phyloP scores from a whole-genome alignment of 2,888 invertebrate genomes.

The Proisotoma minuta region DNA sequence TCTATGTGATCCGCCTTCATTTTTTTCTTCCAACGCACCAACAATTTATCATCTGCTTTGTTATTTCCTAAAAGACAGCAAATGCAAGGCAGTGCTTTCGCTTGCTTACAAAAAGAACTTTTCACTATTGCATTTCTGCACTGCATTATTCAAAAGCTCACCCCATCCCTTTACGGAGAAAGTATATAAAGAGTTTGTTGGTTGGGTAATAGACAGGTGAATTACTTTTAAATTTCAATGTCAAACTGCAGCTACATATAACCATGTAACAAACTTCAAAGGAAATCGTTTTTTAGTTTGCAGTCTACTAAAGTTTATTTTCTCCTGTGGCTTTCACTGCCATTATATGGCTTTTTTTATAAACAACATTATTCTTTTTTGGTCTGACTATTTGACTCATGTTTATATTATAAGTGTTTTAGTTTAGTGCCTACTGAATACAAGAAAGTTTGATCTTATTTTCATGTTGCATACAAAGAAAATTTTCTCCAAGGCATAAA shows the following conservation, averaged over 20 bases:
- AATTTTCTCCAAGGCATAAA: too few species aligned
- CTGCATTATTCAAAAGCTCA: not conserved
- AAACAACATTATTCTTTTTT: slow-evolving; percentile 10
- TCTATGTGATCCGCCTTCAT: not conserved
- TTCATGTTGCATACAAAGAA: too few species aligned
- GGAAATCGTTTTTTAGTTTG: not conserved
- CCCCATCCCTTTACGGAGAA: too few species aligned
- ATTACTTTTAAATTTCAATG: slow-evolving; percentile 1
- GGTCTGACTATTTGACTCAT: too few species aligned
- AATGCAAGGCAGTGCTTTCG: not conserved
- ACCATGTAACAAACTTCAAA: not conserved
- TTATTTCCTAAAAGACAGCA: not conserved
- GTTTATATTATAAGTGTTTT: too few species aligned
- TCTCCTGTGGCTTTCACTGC: too few species aligned
- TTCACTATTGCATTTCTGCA: not conserved
- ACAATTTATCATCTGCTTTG: slow-evolving; percentile 13
- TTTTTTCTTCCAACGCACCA: not conserved
- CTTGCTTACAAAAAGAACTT: too few species aligned
- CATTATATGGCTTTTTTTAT: not conserved
- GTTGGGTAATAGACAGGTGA: too few species aligned
- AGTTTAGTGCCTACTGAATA: too few species aligned
- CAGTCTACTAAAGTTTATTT: not conserved
- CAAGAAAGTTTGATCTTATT: too few species aligned
- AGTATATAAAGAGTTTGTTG: too few species aligned
- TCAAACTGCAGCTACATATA: too few species aligned